Percentiles rank a stretch among this genome's conserved stretches.
These are phyloP conservation scores for Kryptolebias marmoratus DNA, from an alignment of 2,113 vertebrate genomes.

Conservation along the genomic window DNA sequence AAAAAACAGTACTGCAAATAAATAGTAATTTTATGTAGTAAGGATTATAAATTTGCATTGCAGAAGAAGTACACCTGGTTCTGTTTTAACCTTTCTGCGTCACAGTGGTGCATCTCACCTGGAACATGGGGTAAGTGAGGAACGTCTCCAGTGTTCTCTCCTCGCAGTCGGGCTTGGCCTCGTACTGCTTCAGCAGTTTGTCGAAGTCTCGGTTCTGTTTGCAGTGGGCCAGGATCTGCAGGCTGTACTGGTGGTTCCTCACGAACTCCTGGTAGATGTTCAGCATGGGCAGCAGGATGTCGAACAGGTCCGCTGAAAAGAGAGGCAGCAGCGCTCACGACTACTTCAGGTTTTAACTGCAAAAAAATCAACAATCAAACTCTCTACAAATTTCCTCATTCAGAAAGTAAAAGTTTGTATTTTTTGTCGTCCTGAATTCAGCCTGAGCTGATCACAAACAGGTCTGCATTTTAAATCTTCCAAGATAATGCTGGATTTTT, in stretches of 20 bases:
- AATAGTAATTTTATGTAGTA: no score
- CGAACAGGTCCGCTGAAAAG: conserved; percentile 91
- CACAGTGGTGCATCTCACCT: conserved; percentile 34
- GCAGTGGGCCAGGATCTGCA: conserved; percentile 98
- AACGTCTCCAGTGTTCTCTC: conserved; percentile 97
- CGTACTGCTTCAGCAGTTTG: conserved; percentile 97
- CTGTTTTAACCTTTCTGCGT: neutral
- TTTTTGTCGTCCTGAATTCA: no score
- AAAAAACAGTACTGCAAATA: no score
- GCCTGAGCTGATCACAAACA: neutral
- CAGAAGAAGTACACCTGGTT: neutral
- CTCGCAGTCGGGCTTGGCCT: conserved; percentile 97
- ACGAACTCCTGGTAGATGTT: conserved; percentile 99
- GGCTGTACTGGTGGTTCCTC: conserved; percentile 97
- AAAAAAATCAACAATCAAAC: neutral
- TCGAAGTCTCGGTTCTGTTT: conserved; percentile 98
- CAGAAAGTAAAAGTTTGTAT: neutral
- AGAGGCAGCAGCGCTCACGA: neutral
- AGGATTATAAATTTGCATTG: no score
- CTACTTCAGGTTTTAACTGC: neutral
- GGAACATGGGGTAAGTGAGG: conserved; percentile 99
- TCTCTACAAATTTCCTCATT: neutral
- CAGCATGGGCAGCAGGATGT: conserved; percentile 98
- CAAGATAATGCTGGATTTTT: no score
- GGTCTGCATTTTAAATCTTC: neutral